Evolutionary conservation across 2,888 invertebrate genomes (phyloP).

Genomic region (Polydrusus tereticollis): DNA sequence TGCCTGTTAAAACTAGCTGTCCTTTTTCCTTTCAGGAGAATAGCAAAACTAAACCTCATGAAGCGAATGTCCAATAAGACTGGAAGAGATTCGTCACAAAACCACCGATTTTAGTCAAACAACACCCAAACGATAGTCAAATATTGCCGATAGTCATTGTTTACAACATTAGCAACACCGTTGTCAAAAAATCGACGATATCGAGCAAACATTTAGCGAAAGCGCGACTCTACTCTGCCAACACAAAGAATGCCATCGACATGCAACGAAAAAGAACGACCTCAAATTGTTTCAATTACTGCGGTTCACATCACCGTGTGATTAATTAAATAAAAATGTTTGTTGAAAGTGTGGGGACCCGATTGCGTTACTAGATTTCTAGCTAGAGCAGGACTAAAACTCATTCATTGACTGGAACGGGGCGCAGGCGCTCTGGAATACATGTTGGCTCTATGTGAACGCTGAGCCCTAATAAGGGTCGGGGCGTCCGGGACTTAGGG

Average conservation of each 20-base stretch:
- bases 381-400: conserved; percentile 43
- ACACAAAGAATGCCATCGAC: conserved; percentile 3
- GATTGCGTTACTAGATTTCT: conserved; percentile 40
- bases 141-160: conserved; percentile 8
- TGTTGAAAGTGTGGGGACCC: conserved; percentile 30
- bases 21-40: background rate
- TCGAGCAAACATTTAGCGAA: conserved; percentile 24
- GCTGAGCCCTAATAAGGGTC: conserved; percentile 43
- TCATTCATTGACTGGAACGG: conserved; percentile 54
- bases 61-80: background rate
- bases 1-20: background rate
- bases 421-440: conserved; percentile 49
- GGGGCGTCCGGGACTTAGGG: conserved; percentile 30
- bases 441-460: conserved; percentile 36
- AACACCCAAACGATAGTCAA: conserved; percentile 4
- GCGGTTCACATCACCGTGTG: conserved; percentile 7
- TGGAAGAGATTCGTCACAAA: background rate
- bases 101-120: background rate
- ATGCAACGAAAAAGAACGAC: conserved; percentile 11
- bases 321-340: conserved; percentile 41
- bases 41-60: background rate
- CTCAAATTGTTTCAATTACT: conserved; percentile 16
- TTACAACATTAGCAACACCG: conserved; percentile 11
- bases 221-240: background rate
- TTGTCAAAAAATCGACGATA: background rate